Base-by-base conservation (phyloP, 2,113 vertebrate species). In the Anoura caudifer region DNA sequence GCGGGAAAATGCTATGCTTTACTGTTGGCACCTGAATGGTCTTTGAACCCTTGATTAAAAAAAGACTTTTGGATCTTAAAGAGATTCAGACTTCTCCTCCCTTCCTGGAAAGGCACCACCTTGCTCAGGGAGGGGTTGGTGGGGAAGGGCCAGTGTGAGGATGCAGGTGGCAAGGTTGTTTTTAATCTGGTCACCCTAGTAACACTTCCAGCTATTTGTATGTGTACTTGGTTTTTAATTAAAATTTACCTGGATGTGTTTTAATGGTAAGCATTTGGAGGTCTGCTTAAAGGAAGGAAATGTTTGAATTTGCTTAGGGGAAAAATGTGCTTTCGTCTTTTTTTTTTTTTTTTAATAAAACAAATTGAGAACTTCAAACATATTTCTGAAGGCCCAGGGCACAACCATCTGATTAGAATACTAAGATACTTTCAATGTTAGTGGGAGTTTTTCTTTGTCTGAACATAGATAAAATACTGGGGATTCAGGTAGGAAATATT, bases 171-270 rank as follows among this genome's bases (percentile, higher is more conserved):
- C 47, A 0, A 41, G 41, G 14, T 41, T 22, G 28, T 67, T 94
- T 95, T 88, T 79, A 43, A 81, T 88, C 47, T 95, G 12, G 65
- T 91, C 38, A 8, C 36, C 47, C 8, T 41, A 20, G 69, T 36
- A 70, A 81, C 22, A n/a, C 82, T 77, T 85, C 15, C 22, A 4
- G 75, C 65, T 17, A 7, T 0, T 1, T 0, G 3, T 77, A 20
- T 83, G 24, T 97, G 95, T 91, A 59, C 96, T 92, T 95, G 83
- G 63, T 80, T 92, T 96, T 94, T 87, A 80, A 90, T 92, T 77
- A 88, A 47, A 59, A 41, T 31, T 91, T 67, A 91, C 95, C 59
- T 50, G 67, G 52, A 67, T 92, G 50, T 28, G n/a, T 95, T 92
- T 82, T 41, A 81, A 31, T 76, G 43, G 89, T 89, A 59, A 95